These are phyloP conservation scores for Ornithorhynchus anatinus DNA, from an alignment of 2,113 vertebrate species.

Conservation along the genomic window DNA sequence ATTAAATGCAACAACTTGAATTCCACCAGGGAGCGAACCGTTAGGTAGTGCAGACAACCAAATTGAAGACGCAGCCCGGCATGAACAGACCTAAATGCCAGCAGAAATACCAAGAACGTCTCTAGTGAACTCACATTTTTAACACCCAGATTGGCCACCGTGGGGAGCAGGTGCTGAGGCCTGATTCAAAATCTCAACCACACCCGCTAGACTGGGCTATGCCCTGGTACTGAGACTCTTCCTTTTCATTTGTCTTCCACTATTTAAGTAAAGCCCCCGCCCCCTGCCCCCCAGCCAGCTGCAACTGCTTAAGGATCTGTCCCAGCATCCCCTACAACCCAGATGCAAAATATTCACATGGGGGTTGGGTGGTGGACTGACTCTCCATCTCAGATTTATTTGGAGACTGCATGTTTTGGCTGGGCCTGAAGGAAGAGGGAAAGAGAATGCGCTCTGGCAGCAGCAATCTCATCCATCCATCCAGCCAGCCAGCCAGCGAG, in stretches of 20 bases:
- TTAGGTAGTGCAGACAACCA: background rate
- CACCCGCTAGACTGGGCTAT: too few species aligned
- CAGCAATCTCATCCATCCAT: too few species aligned
- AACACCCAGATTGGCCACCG: constrained; percentile 19
- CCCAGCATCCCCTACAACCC: too few species aligned
- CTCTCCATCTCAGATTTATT: too few species aligned
- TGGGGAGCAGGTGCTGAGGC: background rate
- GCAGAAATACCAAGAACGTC: constrained; percentile 31
- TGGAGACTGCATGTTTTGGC: too few species aligned
- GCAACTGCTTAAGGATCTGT: too few species aligned
- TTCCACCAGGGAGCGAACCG: background rate
- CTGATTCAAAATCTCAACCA: constrained; percentile 28
- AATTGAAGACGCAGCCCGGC: background rate
- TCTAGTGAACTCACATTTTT: constrained; percentile 40
- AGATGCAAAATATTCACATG: too few species aligned
- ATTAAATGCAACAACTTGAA: background rate
- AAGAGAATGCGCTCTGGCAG: too few species aligned
- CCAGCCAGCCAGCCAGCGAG: too few species aligned
- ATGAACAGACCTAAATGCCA: constrained; percentile 27
- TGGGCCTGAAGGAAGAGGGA: too few species aligned
- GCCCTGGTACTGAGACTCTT: background rate
- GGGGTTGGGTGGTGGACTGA: too few species aligned
- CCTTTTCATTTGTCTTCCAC: background rate
- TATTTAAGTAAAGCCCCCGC: background rate
- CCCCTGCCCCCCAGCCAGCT: too few species aligned